phyloP scores from a whole-genome alignment of 2,113 vertebrate genomes.

The Felis chaus region DNA sequence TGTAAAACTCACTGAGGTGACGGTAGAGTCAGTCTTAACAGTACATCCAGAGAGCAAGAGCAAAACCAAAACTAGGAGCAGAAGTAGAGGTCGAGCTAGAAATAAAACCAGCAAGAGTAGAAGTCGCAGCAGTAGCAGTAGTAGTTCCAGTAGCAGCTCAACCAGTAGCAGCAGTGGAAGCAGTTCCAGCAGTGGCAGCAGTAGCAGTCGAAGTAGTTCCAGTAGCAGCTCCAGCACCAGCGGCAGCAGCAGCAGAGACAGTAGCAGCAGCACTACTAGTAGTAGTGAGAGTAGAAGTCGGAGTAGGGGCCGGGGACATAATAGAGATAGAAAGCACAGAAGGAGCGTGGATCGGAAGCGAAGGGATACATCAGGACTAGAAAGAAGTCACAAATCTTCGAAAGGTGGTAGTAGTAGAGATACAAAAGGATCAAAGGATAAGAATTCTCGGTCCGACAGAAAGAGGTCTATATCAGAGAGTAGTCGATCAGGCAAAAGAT shows the following conservation, averaged over 20 bases:
- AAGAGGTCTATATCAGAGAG: conserved; percentile 94
- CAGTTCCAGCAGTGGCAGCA: conserved; percentile 89
- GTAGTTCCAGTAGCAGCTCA: conserved; percentile 87
- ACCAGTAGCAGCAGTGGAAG: conserved; percentile 87
- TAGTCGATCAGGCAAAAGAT: conserved; percentile 90
- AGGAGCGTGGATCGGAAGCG: conserved; percentile 89
- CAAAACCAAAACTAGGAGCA: conserved; percentile 86
- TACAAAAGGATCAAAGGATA: conserved; percentile 94
- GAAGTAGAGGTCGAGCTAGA: conserved; percentile 85
- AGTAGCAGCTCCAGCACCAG: conserved; percentile 89
- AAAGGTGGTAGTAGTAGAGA: conserved; percentile 91
- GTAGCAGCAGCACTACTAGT: conserved; percentile 89
- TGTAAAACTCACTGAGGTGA: conserved; percentile 80
- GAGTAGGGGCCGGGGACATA: conserved; percentile 88
- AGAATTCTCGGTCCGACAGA: conserved; percentile 89
- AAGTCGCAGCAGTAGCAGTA: conserved; percentile 87
- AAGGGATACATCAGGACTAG: conserved; percentile 88
- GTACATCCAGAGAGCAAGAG: conserved; percentile 74
- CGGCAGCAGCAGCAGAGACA: conserved; percentile 91
- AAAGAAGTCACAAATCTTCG: conserved; percentile 91
- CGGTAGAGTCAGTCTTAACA: conserved; percentile 80
- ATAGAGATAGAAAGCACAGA: conserved; percentile 89
- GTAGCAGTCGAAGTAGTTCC: conserved; percentile 90
- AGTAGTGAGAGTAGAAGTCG: conserved; percentile 91
- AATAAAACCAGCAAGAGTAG: conserved; percentile 88